Percentiles rank a stretch among this genome's conserved stretches.
These are phyloP conservation scores for roundworm (Caenorhabditis elegans) DNA, from an alignment of 1,140 invertebrate genomes.

Conservation along the genomic window WBcel235 BX284606.5:7811501-7812000, in stretches of 20 bases:
- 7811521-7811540: not conserved
- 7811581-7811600: no score
- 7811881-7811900: not conserved
- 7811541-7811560: not conserved
- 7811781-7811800: not conserved
- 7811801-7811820: constrained; percentile 15
- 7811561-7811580: no score
- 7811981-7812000: not conserved
- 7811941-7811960: not conserved
- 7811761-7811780: not conserved
- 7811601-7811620: no score
- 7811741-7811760: no score
- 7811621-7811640: no score
- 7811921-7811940: not conserved
- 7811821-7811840: constrained; percentile 14
- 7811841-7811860: constrained; percentile 27
- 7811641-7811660: no score
- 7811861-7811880: constrained; percentile 29
- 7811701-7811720: no score
- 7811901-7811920: not conserved
- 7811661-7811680: no score
- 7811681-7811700: no score
- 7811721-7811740: no score
- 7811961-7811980: not conserved
- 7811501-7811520: not conserved